Evolutionary conservation across 2,797 vertebrate genomes (phyloP).

Genomic region (Scolopax rusticola): DNA sequence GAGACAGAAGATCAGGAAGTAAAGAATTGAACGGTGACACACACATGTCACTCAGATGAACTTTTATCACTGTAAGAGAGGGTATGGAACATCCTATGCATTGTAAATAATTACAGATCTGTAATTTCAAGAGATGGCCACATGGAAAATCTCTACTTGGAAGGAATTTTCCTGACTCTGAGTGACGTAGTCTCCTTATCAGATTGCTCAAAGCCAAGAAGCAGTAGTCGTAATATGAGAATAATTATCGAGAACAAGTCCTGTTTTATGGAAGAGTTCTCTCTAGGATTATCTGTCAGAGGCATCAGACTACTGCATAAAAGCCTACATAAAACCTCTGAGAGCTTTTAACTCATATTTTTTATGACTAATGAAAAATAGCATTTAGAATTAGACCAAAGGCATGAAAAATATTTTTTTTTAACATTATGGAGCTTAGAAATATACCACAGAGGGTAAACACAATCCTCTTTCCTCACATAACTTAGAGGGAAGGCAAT

Average conservation of each 20-base stretch:
- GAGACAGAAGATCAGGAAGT: neutral
- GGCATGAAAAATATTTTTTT: neutral
- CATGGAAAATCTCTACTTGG: neutral
- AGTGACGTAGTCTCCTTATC: neutral
- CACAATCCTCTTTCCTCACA: neutral
- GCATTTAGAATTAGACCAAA: neutral
- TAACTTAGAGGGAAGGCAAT: neutral
- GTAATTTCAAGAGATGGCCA: neutral
- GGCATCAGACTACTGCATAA: neutral
- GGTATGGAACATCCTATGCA: neutral
- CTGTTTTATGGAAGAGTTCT: neutral
- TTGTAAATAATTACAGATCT: neutral
- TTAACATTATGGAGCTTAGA: neutral
- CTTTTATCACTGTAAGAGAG: neutral
- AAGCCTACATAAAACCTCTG: neutral
- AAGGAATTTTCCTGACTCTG: neutral
- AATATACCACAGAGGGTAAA: neutral
- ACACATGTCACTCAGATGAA: rapidly evolving
- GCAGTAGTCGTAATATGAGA: neutral
- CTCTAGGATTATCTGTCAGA: slow-evolving; percentile 14
- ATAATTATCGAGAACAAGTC: slow-evolving; percentile 17
- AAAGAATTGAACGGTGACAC: neutral
- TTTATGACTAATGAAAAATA: neutral
- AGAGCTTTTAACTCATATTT: neutral
- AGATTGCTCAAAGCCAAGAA: slow-evolving; percentile 1